Conservation (phyloP, 2,113 vertebrate species). For the Salvelinus namaycush region DNA sequence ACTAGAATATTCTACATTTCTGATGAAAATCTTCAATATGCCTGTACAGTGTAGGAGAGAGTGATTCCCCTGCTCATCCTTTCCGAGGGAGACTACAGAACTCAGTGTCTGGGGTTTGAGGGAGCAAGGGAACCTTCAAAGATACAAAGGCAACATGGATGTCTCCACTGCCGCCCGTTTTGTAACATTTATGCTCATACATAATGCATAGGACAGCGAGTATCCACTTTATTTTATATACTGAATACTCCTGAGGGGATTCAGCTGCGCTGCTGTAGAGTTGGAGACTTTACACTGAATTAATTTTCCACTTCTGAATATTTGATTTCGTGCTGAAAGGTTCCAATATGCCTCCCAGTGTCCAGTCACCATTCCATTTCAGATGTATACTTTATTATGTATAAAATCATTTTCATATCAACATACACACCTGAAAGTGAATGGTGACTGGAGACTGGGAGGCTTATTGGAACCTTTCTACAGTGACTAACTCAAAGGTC, state of each 20-base stretch:
- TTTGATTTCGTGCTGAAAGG: conserved; percentile 44
- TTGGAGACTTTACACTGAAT: conserved; percentile 53
- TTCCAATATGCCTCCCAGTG: not conserved
- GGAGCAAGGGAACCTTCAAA: conserved; percentile 41
- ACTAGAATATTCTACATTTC: no score
- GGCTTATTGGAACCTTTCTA: no score
- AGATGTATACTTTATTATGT: no score
- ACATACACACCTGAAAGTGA: no score
- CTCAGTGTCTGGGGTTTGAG: conserved; percentile 36
- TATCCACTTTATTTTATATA: conserved; percentile 59
- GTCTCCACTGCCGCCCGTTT: conserved; percentile 60
- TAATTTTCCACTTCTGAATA: conserved; percentile 51
- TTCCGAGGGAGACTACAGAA: conserved; percentile 33
- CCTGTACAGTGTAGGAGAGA: not conserved
- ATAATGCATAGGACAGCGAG: conserved; percentile 68
- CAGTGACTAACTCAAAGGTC: no score
- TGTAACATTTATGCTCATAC: conserved; percentile 76
- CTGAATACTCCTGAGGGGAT: conserved; percentile 60
- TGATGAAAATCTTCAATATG: no score
- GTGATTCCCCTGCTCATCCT: conserved; percentile 11
- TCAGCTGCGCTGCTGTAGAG: conserved; percentile 38
- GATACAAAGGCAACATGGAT: conserved; percentile 50
- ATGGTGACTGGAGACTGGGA: no score
- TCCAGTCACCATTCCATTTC: no score
- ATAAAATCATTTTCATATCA: no score